Percentiles rank a stretch among this genome's conserved stretches.
phyloP scores from a whole-genome alignment of 1,140 invertebrate genomes.

The Drosophila varians region DNA sequence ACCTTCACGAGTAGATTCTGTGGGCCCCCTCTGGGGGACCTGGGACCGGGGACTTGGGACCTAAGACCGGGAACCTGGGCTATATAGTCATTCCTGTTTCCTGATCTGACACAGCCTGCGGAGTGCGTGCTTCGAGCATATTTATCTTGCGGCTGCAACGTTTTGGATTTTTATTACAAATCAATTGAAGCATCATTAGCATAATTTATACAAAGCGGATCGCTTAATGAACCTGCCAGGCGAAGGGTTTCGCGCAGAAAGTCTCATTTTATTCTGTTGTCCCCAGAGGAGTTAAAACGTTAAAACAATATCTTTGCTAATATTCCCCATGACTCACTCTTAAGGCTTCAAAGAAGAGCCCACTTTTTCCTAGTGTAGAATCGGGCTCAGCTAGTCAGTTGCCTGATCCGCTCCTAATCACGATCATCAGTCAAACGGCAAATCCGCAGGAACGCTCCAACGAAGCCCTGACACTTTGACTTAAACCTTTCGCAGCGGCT shows the following conservation, averaged over 20 bases:
- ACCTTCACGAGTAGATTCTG: slow-evolving; percentile 46
- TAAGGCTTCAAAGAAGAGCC: too few species aligned
- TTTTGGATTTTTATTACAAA: slow-evolving; percentile 83
- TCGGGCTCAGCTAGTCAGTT: background rate
- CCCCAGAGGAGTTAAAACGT: background rate
- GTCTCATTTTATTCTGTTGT: background rate
- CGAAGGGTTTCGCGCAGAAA: background rate
- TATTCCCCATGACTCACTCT: too few species aligned
- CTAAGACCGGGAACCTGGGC: too few species aligned
- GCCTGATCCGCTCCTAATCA: slow-evolving; percentile 55
- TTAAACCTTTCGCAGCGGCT: slow-evolving; percentile 41
- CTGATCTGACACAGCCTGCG: slow-evolving; percentile 17
- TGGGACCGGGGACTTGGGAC: too few species aligned
- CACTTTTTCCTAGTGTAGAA: slow-evolving; percentile 4
- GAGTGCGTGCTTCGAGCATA: slow-evolving; percentile 81
- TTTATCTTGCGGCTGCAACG: slow-evolving; percentile 78
- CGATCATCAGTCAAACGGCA: slow-evolving; percentile 82
- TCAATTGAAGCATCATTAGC: slow-evolving; percentile 84
- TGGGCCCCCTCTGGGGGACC: too few species aligned
- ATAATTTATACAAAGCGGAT: slow-evolving; percentile 84
- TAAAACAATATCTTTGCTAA: background rate
- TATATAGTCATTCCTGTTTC: slow-evolving; percentile 14
- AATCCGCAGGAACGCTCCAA: slow-evolving; percentile 49
- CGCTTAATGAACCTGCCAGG: slow-evolving; percentile 77
- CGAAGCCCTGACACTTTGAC: slow-evolving; percentile 70